Evolutionary conservation across 2,797 vertebrate species (phyloP), one percentile per base, ranked within the genome.

Genomic region (Chrosomus eos): DNA sequence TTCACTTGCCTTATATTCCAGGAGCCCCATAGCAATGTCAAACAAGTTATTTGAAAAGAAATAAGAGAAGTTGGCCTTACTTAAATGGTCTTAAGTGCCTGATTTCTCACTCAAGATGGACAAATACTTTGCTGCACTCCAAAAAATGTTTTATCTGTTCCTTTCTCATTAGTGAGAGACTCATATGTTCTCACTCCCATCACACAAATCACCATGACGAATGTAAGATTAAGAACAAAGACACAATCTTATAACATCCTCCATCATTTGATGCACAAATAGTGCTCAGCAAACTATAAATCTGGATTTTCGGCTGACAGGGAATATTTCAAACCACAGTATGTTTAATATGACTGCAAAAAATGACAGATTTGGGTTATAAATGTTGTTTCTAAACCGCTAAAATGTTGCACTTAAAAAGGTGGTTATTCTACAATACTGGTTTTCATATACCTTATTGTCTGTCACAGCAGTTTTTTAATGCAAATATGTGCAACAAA

Each of bases 111-210:
- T 77, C n/a, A 77, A 48, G 31, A 26, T 33, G 33, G 48, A 82
- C 83, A 88, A 81, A 81, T 80, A 87, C 58, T 78, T 71, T 72
- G 43, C 55, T 73, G 28, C 60, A 60, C 48, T 62, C 67, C 75
- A 76, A 78, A 80, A 23, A 5, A 14, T 45, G 1, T 16, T 45
- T 14, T 5, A 14, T 45, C 13, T 48, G 48, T 76, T 66, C 40
- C 21, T 74, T 45, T 77, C 80, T 55, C 67, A 88, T 80, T 77
- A 80, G 40, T 71, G 31, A 77, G 31, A 43, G 76, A 9, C 77
- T 81, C 62, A 77, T 19, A 89, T 60, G 81, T 85, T 84, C 64
- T 48, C 23, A 62, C 71, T 77, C 53, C 80, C 60, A 83, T 71
- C 33, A 31, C 80, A 75, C 68, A 72, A 73, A 74, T 68, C 78